These are phyloP conservation scores for Lerista edwardsae DNA, from an alignment of 2,797 vertebrate genomes.

Conservation along the genomic window DNA sequence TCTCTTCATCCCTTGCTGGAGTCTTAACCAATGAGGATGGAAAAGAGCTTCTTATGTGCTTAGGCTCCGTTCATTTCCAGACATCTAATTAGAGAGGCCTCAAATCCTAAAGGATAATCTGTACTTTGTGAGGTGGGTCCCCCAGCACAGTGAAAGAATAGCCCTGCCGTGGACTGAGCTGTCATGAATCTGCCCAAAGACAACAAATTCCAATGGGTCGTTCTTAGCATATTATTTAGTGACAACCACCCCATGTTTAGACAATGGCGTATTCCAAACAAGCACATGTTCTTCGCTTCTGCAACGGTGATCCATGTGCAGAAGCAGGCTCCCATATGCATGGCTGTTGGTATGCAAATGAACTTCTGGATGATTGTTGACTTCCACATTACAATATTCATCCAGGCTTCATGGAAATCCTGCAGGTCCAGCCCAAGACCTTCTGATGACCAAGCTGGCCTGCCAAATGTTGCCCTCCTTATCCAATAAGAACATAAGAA, in stretches of 20 bases:
- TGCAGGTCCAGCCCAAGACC: too few species aligned
- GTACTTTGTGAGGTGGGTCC: not conserved
- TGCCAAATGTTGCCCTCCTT: too few species aligned
- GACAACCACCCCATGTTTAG: not conserved
- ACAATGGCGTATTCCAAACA: not conserved
- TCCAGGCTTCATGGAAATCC: not conserved
- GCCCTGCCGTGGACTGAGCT: not conserved
- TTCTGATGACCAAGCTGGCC: too few species aligned
- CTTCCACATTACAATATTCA: not conserved
- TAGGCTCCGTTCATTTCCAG: conserved; percentile 2
- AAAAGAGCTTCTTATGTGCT: not conserved
- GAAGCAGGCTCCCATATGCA: not conserved
- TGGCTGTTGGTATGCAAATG: not conserved
- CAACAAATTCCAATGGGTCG: not conserved
- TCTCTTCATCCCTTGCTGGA: not conserved
- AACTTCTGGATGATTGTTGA: too few species aligned
- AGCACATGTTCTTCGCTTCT: not conserved
- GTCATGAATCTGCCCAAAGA: not conserved
- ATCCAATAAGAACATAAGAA: too few species aligned
- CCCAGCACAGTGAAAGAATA: not conserved
- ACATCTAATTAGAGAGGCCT: conserved; percentile 12
- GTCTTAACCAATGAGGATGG: not conserved
- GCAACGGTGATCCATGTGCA: not conserved
- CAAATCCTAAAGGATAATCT: not conserved
- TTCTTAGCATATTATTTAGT: not conserved